These are phyloP conservation scores for Pangasius krempfi DNA, from an alignment of 2,797 vertebrate genomes.

Conservation along the genomic window DNA sequence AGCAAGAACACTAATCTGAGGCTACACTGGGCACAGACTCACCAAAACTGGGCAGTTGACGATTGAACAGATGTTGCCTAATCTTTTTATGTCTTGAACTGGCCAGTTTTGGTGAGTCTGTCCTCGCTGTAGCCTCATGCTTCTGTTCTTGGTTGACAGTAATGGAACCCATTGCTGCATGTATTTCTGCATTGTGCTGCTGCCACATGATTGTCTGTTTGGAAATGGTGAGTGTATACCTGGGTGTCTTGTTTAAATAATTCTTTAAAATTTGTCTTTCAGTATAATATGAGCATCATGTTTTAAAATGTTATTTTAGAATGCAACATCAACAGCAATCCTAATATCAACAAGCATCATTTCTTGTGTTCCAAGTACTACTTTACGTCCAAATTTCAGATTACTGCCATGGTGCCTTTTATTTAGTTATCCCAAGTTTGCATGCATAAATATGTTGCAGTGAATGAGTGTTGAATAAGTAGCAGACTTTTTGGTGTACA, in stretches of 20 bases:
- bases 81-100: not conserved
- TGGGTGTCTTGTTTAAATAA: not conserved
- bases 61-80: not conserved
- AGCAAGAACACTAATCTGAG: not conserved
- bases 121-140: not conserved
- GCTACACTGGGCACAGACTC: not conserved
- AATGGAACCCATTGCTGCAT: not conserved
- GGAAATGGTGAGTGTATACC: not conserved
- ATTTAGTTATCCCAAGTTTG: not conserved
- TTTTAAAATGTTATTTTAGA: not conserved
- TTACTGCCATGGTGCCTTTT: not conserved
- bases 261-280: not conserved
- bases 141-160: not conserved
- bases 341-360: not conserved
- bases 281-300: not conserved
- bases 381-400: not conserved
- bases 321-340: not conserved
- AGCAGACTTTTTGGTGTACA: not conserved
- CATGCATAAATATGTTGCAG: not conserved
- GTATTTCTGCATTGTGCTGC: not conserved
- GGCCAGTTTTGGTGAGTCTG: not conserved
- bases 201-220: not conserved
- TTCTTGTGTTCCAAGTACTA: not conserved
- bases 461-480: not conserved
- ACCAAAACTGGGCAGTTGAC: not conserved